Base-by-base conservation (phyloP, 64 coral and sea anemone species). In the Hydrozoanthus tunicans region DNA sequence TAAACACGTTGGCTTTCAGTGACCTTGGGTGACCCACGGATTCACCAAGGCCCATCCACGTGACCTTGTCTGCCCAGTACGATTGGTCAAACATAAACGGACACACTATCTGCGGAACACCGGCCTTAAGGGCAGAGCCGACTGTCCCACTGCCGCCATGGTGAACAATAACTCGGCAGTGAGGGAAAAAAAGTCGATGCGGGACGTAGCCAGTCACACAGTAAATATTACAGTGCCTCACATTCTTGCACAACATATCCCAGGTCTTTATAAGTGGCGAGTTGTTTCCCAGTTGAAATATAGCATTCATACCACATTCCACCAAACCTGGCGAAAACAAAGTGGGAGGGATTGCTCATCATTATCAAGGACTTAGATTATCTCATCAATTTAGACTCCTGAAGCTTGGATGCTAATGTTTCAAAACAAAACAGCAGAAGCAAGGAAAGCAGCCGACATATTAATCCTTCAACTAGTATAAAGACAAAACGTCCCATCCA, bases 61-160 rank as follows among this genome's bases (percentile, higher is more conserved):
- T 56, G 7, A 94, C 85, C 78, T 96, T 96, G 65, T 96, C 95
- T 6, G 80, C 95, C 95, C 95, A 96, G 54, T 96, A 96, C 8
- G 95, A 96, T 63, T 96, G 95, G 90, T 96, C 95, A 71, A 96
- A 96, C 95, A 96, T 96, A 79, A 96, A 96, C 25, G 95, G 95
- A 63, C 95, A 96, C 25, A 96, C 90, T 58, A 96, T 93, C 71
- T 96, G 95, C 20, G 95, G 95, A 55, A 92, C 79, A 56, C 91
- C 76, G 5, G 92, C 90, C 17, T 66, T 92, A 69, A 96, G 61
- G 58, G 95, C 92, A 20, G 90, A 91, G 5, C 91, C 95, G 13
- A 96, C 95, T 62, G 95, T 96, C 17, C 95, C 95, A 89, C 95
- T 96, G 9, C 95, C 95, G 6, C 95, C 95, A 83, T 96, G 95